Evolutionary conservation across 2,797 vertebrate species (phyloP).

Genomic region (Loriculus beryllinus): DNA sequence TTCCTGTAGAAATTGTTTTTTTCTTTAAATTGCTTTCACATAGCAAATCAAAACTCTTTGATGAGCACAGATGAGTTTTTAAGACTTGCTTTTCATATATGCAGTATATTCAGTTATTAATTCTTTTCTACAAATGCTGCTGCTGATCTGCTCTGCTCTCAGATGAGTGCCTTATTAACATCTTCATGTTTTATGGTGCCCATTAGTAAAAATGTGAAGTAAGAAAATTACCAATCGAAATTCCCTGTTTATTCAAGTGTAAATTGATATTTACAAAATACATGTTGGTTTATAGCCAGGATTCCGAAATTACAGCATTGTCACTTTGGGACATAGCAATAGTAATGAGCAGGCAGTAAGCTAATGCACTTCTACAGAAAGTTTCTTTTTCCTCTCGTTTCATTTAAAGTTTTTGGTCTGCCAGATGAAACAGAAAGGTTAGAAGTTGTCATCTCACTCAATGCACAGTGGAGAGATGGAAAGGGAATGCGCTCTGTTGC

Average conservation of each 20-base stretch:
- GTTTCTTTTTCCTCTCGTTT: neutral
- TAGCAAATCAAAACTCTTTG: slow-evolving; percentile 57
- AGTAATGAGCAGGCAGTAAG: slow-evolving; percentile 16
- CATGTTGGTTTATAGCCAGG: slow-evolving; percentile 25
- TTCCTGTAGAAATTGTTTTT: neutral
- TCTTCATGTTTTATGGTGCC: slow-evolving; percentile 43
- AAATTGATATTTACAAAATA: slow-evolving; percentile 64
- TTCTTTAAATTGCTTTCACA: slow-evolving; percentile 56
- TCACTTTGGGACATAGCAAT: neutral
- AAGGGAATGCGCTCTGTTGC: neutral
- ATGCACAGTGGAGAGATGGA: neutral
- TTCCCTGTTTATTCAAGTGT: slow-evolving; percentile 46
- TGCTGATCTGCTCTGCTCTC: slow-evolving; percentile 48
- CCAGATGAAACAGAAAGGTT: neutral
- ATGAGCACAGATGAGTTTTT: slow-evolving; percentile 56
- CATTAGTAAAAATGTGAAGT: slow-evolving; percentile 55
- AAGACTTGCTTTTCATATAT: slow-evolving; percentile 25
- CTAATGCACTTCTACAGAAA: neutral
- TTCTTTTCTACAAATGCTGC: slow-evolving; percentile 37
- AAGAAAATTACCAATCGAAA: slow-evolving; percentile 64
- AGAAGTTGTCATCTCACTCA: neutral
- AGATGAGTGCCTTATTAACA: slow-evolving; percentile 60
- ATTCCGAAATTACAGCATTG: slow-evolving; percentile 16
- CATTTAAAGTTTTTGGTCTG: neutral
- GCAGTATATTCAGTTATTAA: slow-evolving; percentile 32